Evolutionary conservation across 2,797 vertebrate species (phyloP).

Genomic region (Gambelia wislizenii): DNA sequence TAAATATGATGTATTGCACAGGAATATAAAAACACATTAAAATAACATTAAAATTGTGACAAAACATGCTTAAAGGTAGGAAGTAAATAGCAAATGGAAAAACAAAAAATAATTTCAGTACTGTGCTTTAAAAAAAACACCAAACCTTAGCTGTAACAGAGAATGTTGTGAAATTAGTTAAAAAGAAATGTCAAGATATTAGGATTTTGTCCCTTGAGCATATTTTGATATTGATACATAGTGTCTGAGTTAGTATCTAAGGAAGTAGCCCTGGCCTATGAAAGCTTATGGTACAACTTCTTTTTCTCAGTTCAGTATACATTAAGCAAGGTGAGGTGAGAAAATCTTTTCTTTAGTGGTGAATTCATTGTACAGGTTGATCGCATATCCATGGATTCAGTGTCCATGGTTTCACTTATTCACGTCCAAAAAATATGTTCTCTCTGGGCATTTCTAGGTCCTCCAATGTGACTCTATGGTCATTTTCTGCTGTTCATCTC

Average conservation of each 20-base stretch:
- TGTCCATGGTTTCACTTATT: no score
- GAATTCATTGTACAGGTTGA: conserved; percentile 23
- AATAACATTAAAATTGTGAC: conserved; percentile 78
- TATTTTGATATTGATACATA: conserved; percentile 56
- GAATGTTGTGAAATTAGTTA: conserved; percentile 63
- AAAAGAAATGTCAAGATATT: conserved; percentile 53
- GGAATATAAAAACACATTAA: conserved; percentile 74
- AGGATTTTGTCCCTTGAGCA: conserved; percentile 51
- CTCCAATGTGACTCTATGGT: no score
- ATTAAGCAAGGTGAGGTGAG: conserved; percentile 63
- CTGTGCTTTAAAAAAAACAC: no score
- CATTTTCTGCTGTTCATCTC: no score
- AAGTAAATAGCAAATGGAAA: conserved; percentile 56
- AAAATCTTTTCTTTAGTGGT: conserved; percentile 21
- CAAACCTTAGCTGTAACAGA: conserved; percentile 46
- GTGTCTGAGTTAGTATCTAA: conserved; percentile 60
- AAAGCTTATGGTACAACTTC: no score
- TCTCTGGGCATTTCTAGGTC: no score
- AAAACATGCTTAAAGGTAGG: conserved; percentile 65
- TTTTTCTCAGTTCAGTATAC: no score
- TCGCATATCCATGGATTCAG: no score
- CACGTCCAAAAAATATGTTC: no score
- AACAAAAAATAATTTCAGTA: conserved; percentile 64
- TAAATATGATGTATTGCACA: conserved; percentile 76
- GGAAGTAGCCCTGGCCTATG: no score